Evolutionary conservation across 2,113 vertebrate species (phyloP), one percentile per base, ranked within the genome.

Genomic region (Suricata suricatta): DNA sequence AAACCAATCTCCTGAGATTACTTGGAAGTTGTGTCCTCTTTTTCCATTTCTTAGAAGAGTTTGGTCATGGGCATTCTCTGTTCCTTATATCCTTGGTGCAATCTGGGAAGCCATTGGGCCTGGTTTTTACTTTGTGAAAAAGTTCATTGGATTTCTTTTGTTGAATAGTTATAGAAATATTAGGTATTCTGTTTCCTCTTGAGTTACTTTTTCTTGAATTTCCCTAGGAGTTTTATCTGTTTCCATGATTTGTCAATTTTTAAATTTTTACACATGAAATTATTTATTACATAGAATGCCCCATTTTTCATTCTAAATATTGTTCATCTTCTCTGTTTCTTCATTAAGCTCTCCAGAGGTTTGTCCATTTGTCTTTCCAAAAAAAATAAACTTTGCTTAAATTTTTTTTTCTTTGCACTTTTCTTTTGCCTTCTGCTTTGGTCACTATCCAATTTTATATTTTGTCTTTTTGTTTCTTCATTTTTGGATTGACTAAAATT

Each of bases 71-170:
- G 64, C 68, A 68, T 85, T 11, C n/a, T 52, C 54, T 89, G 29
- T 44, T 38, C 6, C 41, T 87, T 57, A 25, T 9, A 27, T 47
- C 4, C 21, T 93, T 64, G 25, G 35, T 57, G 64, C 66, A 82
- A 69, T 29, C 31, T 86, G 31, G 74, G 13, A 85, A n/a, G 50
- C 38, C 33, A 64, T 63, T 41, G 47, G 72, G 35, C 35, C 57
- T 81, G 15, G 7, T 17, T 95, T 95, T 95, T 57, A 60, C 7
- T 89, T 96, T 92, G 79, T 68, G 31, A 88, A 81, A 87, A 74
- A 33, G 52, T 68, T 76, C 31, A 35, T 63, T 95, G 66, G 41
- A 38, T 79, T 89, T 31, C 63, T 23, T 72, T 72, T 63, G 35
- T 21, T 95, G 52, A 52, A 57, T 80, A 3, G 35, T 76, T 90